Base-by-base conservation (phyloP, 2,888 invertebrate species). In the Drosophila neotestacea region DNA sequence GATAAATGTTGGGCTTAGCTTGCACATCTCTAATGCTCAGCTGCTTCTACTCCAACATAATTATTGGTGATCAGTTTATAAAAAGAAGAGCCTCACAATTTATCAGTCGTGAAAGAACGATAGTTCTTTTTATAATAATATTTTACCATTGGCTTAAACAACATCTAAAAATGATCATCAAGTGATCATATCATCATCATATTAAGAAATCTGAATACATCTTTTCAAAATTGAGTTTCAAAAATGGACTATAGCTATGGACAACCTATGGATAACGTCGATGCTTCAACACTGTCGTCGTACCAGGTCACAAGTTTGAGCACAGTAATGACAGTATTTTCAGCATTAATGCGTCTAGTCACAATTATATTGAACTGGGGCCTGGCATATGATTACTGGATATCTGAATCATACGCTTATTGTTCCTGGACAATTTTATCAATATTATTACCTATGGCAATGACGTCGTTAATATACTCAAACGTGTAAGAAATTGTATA, bases 301-400 rank as follows among this genome's bases (percentile, higher is more conserved):
- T 22, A 32, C 9, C 34, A 70, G 4, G 74, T 85, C 30, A 62
- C 64, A 0, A n/a, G 4, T 6, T 46, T 72, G 2, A 76, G 66
- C 28, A 63, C 70, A 10, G 28, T 39, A 10, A 41, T 70, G 44
- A 85, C 68, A n/a, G 60, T 58, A 44, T 13, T 69, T 32, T 77
- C 79, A 11, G 66, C 69, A 16, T 27, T 66, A 11, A 76, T 70
- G 72, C 76, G 85, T 0, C 66, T 82, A 2, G 28, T 59, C 22
- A 60, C 85, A 16, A 79, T 87, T 22, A 28, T 70, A 6, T 50
- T 85, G 36, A 87, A 85, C n/a, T 87, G 82, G 65, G 51, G 51
- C 28, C 55, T 87, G 32, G 82, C 73, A 0, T 74, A 52, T 51
- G 69, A 74, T 6, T 83, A 74, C 44, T 82, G 76, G 67, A 13